Evolutionary conservation across 1,140 invertebrate genomes (phyloP).

Genomic region (Ylistrum balloti): DNA sequence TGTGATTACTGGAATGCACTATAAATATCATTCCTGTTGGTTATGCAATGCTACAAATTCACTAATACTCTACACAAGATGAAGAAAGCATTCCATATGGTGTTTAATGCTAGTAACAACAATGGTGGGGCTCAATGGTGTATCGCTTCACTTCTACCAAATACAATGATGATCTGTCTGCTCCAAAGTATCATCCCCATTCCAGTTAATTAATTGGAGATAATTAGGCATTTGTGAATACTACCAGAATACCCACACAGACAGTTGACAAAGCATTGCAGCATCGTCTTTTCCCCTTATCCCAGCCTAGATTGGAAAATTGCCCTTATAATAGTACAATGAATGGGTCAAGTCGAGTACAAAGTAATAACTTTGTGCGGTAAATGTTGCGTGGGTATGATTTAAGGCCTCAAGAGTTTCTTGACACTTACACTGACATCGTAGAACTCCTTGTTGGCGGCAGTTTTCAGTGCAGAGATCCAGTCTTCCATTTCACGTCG

Average conservation of each 20-base stretch:
- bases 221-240: background rate
- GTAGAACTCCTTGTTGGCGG: slow-evolving; percentile 87
- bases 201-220: slow-evolving; percentile 28
- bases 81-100: no score
- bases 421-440: slow-evolving; percentile 82
- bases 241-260: background rate
- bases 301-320: background rate
- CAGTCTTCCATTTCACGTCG: slow-evolving; percentile 95
- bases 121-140: no score
- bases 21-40: no score
- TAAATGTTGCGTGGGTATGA: slow-evolving; percentile 34
- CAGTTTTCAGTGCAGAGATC: slow-evolving; percentile 90
- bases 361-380: background rate
- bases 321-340: slow-evolving; percentile 43
- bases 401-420: background rate
- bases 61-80: no score
- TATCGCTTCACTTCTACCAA: background rate
- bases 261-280: background rate
- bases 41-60: no score
- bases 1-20: no score
- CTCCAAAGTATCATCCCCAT: background rate
- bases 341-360: background rate
- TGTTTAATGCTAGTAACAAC: no score
- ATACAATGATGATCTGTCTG: background rate
- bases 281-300: background rate